Conservation (phyloP, 2,888 invertebrate species). For the Corythucha ciliata region DNA sequence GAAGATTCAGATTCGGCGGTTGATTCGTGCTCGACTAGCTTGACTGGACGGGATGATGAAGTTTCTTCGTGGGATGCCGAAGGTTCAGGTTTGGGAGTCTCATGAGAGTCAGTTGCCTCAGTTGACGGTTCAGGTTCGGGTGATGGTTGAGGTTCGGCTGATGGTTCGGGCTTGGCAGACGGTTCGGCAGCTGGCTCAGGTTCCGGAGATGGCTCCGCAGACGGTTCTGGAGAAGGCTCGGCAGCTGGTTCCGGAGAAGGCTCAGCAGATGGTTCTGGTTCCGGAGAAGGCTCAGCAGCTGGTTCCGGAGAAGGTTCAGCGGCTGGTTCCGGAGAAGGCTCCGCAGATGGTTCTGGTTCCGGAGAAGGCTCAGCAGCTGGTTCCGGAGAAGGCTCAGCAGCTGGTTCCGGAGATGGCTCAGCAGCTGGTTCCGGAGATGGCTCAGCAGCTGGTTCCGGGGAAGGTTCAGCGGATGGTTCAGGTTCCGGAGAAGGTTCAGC, state of each 20-base stretch:
- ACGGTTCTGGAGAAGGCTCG: constrained; percentile 19
- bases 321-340: constrained; percentile 31
- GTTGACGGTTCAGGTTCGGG: constrained; percentile 16
- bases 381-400: constrained; percentile 31
- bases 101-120: constrained; percentile 12
- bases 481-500: constrained; percentile 33
- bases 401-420: constrained; percentile 33
- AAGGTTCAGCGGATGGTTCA: constrained; percentile 26
- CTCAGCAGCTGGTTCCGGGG: constrained; percentile 13
- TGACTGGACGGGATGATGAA: too few species aligned
- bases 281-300: constrained; percentile 18
- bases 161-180: constrained; percentile 12
- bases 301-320: constrained; percentile 16
- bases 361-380: constrained; percentile 32
- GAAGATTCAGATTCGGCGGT: constrained; percentile 34
- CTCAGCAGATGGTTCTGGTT: constrained; percentile 20
- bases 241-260: constrained; percentile 15
- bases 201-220: constrained; percentile 31
- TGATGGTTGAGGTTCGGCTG: constrained; percentile 16
- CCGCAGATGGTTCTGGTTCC: constrained; percentile 27
- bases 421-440: constrained; percentile 32
- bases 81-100: constrained; percentile 31
- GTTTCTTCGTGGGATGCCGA: constrained; percentile 31
- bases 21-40: too few species aligned
- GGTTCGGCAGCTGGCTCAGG: constrained; percentile 34